Conservation (phyloP, 2,797 vertebrate genomes). For the Antennarius maculatus region DNA sequence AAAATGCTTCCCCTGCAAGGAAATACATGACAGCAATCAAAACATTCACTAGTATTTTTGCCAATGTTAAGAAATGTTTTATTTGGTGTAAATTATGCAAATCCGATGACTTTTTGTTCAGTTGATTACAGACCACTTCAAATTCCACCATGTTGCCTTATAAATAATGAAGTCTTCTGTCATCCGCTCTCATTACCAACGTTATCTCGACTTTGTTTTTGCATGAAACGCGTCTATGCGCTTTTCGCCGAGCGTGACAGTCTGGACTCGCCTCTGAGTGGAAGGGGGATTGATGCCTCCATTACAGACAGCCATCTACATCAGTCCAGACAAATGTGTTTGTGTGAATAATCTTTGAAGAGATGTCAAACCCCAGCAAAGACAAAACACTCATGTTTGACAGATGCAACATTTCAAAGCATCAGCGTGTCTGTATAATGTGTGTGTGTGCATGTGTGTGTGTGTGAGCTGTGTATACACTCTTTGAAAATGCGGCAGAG, state of each 20-base stretch:
- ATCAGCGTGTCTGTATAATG: slow-evolving; percentile 9
- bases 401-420: slow-evolving; percentile 53
- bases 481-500: too few species aligned
- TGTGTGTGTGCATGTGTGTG: slow-evolving; percentile 7
- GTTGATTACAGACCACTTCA: background rate
- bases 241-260: background rate
- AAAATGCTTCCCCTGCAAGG: too few species aligned
- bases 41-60: too few species aligned
- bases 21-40: too few species aligned
- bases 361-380: slow-evolving; percentile 29
- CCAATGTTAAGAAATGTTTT: too few species aligned
- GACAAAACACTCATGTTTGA: slow-evolving; percentile 32
- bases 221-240: background rate
- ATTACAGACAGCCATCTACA: slow-evolving; percentile 24
- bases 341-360: slow-evolving; percentile 53
- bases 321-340: slow-evolving; percentile 56
- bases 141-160: background rate
- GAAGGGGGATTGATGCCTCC: slow-evolving; percentile 21
- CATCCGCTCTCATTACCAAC: background rate
- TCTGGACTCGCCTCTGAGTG: slow-evolving; percentile 10
- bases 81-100: too few species aligned
- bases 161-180: background rate
- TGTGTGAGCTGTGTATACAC: background rate
- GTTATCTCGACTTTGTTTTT: background rate
- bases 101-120: background rate